These are phyloP conservation scores for Scaptomyza reducta DNA, from an alignment of 2,888 invertebrate genomes.

Conservation along the genomic window DNA sequence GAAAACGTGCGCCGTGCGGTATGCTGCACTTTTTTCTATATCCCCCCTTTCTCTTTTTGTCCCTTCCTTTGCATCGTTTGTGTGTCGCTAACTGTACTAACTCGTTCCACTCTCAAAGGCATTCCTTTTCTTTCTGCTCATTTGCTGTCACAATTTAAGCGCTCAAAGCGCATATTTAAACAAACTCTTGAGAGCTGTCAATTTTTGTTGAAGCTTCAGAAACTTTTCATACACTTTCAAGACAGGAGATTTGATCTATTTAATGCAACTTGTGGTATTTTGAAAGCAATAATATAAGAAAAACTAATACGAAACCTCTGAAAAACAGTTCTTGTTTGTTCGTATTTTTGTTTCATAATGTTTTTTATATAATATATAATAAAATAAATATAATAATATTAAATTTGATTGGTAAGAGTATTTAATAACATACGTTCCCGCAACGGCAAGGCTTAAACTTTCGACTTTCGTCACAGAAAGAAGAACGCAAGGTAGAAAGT, in stretches of 20 bases:
- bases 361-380: too few species aligned
- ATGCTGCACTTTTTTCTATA: slow-evolving; percentile 57
- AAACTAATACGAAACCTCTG: too few species aligned
- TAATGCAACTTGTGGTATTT: not conserved
- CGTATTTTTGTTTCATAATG: too few species aligned
- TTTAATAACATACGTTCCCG: too few species aligned
- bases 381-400: too few species aligned
- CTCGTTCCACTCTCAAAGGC: slow-evolving; percentile 9
- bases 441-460: slow-evolving; percentile 5
- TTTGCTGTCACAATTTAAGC: slow-evolving; percentile 45
- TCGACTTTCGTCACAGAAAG: slow-evolving; percentile 45
- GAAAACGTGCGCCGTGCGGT: slow-evolving; percentile 72
- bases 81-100: slow-evolving; percentile 29
- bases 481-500: slow-evolving; percentile 49
- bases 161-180: slow-evolving; percentile 56
- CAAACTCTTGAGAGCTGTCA: slow-evolving; percentile 20
- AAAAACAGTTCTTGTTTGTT: too few species aligned
- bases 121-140: slow-evolving; percentile 11
- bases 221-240: not conserved
- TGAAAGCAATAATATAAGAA: too few species aligned
- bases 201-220: slow-evolving; percentile 7
- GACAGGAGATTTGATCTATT: not conserved
- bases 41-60: too few species aligned
- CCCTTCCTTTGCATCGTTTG: not conserved
- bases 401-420: too few species aligned